Percentiles rank a stretch among this genome's conserved stretches.
These are phyloP conservation scores for Leucoma salicis DNA, from an alignment of 2,888 invertebrate species.

Conservation along the genomic window DNA sequence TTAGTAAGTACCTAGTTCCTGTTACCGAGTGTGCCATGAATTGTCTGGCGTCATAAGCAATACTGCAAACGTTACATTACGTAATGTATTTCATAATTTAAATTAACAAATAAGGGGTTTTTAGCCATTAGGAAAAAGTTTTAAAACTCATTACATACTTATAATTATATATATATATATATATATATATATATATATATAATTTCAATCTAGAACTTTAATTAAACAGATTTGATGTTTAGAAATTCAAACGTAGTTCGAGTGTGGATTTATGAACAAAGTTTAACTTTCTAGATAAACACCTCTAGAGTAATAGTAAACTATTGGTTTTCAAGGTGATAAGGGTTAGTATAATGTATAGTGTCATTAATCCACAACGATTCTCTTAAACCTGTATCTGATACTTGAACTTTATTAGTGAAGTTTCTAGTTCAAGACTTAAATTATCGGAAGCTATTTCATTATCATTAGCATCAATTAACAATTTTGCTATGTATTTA, in stretches of 20 bases:
- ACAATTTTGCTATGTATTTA: too few species aligned
- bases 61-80: too few species aligned
- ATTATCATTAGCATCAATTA: too few species aligned
- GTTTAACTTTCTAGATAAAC: conserved; percentile 4
- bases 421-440: background rate
- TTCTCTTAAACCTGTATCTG: conserved; percentile 1
- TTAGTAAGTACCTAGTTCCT: too few species aligned
- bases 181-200: too few species aligned
- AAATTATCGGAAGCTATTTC: background rate
- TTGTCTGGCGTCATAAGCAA: too few species aligned
- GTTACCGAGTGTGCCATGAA: too few species aligned
- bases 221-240: background rate
- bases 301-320: conserved; percentile 8
- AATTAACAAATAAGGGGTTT: too few species aligned
- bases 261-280: background rate
- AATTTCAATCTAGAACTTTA: background rate
- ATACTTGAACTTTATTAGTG: background rate
- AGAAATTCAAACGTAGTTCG: background rate
- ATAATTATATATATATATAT: too few species aligned
- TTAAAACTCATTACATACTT: too few species aligned
- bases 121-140: too few species aligned
- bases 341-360: conserved; percentile 4
- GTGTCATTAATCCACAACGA: conserved; percentile 4
- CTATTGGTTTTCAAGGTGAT: conserved; percentile 8
- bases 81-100: too few species aligned